These are phyloP conservation scores for Drosophila barbarae DNA, from an alignment of 2,888 invertebrate species.

Conservation along the genomic window DNA sequence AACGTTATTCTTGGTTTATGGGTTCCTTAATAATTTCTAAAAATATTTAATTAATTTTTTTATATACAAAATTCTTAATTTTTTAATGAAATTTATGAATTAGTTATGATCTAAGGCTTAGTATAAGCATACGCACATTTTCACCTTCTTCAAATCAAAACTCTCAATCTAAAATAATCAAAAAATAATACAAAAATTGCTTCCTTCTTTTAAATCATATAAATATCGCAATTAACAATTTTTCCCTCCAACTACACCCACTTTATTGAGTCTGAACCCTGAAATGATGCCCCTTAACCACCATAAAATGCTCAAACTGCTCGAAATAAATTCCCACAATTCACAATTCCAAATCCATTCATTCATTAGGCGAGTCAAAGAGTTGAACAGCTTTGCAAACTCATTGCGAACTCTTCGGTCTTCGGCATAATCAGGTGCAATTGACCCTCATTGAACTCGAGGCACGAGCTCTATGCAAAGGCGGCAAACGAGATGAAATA, in stretches of 20 bases:
- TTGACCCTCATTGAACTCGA: slow-evolving; percentile 38
- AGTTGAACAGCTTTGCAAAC: slow-evolving; percentile 51
- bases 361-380: slow-evolving; percentile 61
- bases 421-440: slow-evolving; percentile 31
- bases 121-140: not conserved
- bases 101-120: not conserved
- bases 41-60: not conserved
- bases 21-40: not conserved
- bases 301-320: not conserved
- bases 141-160: no score
- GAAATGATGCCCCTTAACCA: not conserved
- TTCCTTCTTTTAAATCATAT: not conserved
- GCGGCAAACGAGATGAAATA: slow-evolving; percentile 32
- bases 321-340: slow-evolving; percentile 17
- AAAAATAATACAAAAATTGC: no score
- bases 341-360: slow-evolving; percentile 10
- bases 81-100: not conserved
- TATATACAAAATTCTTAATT: not conserved
- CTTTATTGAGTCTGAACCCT: not conserved
- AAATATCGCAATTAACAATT: not conserved
- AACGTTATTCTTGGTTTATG: not conserved
- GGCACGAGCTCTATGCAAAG: slow-evolving; percentile 11
- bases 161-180: no score
- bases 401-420: slow-evolving; percentile 15
- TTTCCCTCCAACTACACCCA: not conserved